Evolutionary conservation across 2,797 vertebrate species (phyloP).

Genomic region (Delichon dasypus): DNA sequence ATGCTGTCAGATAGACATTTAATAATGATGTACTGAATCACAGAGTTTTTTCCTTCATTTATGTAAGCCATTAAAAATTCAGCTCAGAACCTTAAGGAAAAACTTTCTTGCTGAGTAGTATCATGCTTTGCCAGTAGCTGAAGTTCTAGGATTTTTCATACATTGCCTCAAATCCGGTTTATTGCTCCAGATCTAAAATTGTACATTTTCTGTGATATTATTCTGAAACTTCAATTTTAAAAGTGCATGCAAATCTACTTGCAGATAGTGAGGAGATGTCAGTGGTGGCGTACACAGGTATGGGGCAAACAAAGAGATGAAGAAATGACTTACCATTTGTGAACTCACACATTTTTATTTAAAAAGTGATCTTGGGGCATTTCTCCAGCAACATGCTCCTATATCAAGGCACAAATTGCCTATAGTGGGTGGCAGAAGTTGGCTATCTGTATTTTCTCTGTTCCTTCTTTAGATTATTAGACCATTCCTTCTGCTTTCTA

Average conservation of each 20-base stretch:
- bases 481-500: not conserved
- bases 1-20: not conserved
- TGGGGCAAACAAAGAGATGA: not conserved
- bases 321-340: not conserved
- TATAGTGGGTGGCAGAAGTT: not conserved
- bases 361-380: not conserved
- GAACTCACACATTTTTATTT: not conserved
- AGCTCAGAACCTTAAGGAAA: not conserved
- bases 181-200: not conserved
- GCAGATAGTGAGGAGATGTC: not conserved
- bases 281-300: not conserved
- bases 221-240: not conserved
- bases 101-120: not conserved
- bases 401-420: not conserved
- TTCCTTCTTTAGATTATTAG: not conserved
- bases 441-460: not conserved
- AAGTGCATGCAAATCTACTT: not conserved
- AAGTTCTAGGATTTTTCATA: not conserved
- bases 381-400: not conserved
- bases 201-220: not conserved
- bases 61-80: not conserved
- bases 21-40: not conserved
- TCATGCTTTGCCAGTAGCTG: not conserved
- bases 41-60: not conserved
- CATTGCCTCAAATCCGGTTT: not conserved